Evolutionary conservation across 35 echinoderm and acorn worm species (phyloP), one percentile per base, ranked within the genome.

Genomic region (Ophioderma brevispina): DNA sequence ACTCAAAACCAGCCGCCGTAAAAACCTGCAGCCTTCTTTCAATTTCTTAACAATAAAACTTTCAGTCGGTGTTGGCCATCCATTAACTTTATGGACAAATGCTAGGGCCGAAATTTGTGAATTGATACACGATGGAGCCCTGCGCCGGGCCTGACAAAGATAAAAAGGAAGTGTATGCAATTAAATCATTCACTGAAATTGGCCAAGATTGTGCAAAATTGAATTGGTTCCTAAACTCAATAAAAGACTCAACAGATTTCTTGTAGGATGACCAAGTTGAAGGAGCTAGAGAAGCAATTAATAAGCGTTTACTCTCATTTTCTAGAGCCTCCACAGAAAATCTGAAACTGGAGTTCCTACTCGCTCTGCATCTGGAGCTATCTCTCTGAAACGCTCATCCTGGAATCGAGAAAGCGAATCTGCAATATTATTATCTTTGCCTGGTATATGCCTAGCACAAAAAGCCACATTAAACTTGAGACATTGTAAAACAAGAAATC

Each of bases 401-500:
- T 70, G 59, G n/a, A 70, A 70, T 3, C 59, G 59, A 25, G 59
- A 70, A 25, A 70, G 28, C 17, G 59, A 8, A 70, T 70, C 59
- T 25, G 59, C 59, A 70, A 70, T 70, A 13, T 8, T 15, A 25
- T 70, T 70, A 3, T 70, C 59, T 70, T 70, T 70, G 2, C 59
- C 59, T 30, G 59, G 10, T 25, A 70, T 70, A 25, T 70, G 59
- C 10, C 4, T 70, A 13, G 59, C 59, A 18, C n/a, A 25, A 70
- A 70, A 70, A 6, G 59, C 59, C 4, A 18, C 15, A 70, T 70
- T 70, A 2, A 25, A 25, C n/a, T 70, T 70, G 10, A 70, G 2
- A 25, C 59, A 70, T 70, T 70, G 59, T 70, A 70, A 70, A 25
- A 70, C 59, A 70, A 70, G n/a, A 70, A 70, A 70, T 70, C 59